phyloP scores from a whole-genome alignment of 2,113 vertebrate species.

The Sander vitreus region DNA sequence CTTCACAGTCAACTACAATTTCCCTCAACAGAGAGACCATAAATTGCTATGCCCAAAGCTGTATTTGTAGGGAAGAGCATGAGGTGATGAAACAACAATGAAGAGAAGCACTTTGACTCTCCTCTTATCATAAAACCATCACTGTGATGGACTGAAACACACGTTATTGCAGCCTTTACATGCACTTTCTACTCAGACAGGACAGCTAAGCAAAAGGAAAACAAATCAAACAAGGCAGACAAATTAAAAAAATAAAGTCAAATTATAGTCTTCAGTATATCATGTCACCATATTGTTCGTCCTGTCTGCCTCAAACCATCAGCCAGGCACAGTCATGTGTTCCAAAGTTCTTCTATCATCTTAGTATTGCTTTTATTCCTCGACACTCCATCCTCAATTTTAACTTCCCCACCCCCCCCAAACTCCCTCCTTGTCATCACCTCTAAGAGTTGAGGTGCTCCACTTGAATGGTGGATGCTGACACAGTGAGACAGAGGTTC shows the following conservation, averaged over 20 bases:
- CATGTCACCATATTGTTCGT: conserved; percentile 52
- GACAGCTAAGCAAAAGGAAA: conserved; percentile 57
- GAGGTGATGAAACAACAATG: conserved; percentile 66
- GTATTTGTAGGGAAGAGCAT: conserved; percentile 69
- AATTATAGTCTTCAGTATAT: conserved; percentile 48
- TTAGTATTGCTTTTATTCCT: conserved; percentile 78
- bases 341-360: conserved; percentile 60
- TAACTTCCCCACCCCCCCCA: conserved; percentile 14
- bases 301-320: conserved; percentile 47
- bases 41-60: conserved; percentile 49
- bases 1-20: conserved; percentile 59
- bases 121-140: conserved; percentile 74
- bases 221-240: conserved; percentile 56
- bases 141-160: conserved; percentile 75
- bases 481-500: conserved; percentile 98
- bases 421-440: conserved; percentile 12
- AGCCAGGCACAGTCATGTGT: conserved; percentile 65
- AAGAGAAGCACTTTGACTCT: conserved; percentile 57
- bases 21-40: conserved; percentile 53
- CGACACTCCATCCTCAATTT: conserved; percentile 39
- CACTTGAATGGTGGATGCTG: conserved; percentile 90
- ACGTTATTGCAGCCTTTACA: conserved; percentile 72
- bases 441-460: conserved; percentile 85
- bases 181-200: conserved; percentile 53
- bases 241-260: conserved; percentile 49